Base-by-base conservation (phyloP, 1,140 invertebrate species). In the Cepaea nemoralis region DNA sequence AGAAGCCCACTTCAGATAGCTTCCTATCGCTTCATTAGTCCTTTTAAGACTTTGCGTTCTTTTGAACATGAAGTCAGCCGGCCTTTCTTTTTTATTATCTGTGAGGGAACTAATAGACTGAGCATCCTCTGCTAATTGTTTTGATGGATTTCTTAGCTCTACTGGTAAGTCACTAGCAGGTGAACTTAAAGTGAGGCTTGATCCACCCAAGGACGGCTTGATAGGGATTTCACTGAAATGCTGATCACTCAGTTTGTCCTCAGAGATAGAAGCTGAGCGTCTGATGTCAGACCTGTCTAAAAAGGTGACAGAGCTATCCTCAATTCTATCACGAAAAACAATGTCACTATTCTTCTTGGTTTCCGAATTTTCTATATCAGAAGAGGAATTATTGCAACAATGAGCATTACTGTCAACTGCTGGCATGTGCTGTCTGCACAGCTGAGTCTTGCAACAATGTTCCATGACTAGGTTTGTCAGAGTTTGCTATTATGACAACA, bases 1-100 rank as follows among this genome's bases (percentile, higher is more conserved):
- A 79, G 97, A 63, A 0, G 96, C 96, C 42, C 94, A 87, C 80
- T 89, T 91, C 33, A 91, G 84, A 70, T 88, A 86, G 45, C 87
- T 88, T 83, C 86, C 88, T 55, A 91, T 84, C 2, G 86, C 85
- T 82, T 91, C 88, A 73, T 86, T 88, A 19, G 88, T 85, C 81
- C 85, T 81, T 42, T 74, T 80, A 16, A 87, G 40, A 69, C 85
- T 84, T 8, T 83, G 84, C 0, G 83, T 76, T 39, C 84, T 70
- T 55, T 77, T 63, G 35, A 84, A 73, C 50, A 76, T 24, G 66
- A 77, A 83, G 6, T 85, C 83, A 48, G 55, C 55, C 12, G 75
- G 40, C 8, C 35, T 63, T 24, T 78, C 81, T 24, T 31, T 66
- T 50, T 79, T 78, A 14, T 27, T 16, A n/a, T 73, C 69, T 27